Percentiles rank a stretch among this genome's conserved stretches.
phyloP scores from a whole-genome alignment of 2,113 vertebrate genomes.

The Ammodytes dubius region DNA sequence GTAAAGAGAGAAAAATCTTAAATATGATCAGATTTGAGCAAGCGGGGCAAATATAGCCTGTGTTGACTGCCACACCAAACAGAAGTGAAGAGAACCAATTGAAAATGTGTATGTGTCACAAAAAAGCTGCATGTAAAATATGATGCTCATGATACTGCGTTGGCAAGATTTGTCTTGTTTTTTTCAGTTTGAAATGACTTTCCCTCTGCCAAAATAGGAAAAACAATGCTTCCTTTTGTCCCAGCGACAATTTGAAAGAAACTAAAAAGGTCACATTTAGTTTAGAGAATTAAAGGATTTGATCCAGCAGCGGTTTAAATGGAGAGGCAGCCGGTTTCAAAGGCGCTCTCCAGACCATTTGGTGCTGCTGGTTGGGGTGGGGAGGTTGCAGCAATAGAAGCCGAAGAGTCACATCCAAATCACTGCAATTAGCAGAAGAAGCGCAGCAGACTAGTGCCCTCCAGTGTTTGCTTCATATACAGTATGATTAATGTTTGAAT shows the following conservation, averaged over 20 bases:
- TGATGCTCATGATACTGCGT: not conserved
- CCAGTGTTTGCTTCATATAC: slow-evolving; percentile 65
- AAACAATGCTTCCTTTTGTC: slow-evolving; percentile 18
- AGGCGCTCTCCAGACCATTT: slow-evolving; percentile 62
- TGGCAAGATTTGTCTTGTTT: slow-evolving; percentile 27
- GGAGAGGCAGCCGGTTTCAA: slow-evolving; percentile 45
- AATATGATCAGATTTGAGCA: slow-evolving; percentile 65
- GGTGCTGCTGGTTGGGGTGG: slow-evolving; percentile 49
- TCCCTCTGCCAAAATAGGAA: slow-evolving; percentile 21
- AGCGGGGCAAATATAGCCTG: slow-evolving; percentile 49
- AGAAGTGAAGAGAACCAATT: slow-evolving; percentile 53
- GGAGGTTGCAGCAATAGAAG: slow-evolving; percentile 31
- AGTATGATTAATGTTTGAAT: slow-evolving; percentile 26
- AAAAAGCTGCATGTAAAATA: slow-evolving; percentile 14
- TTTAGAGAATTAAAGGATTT: slow-evolving; percentile 50
- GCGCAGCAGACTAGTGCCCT: slow-evolving; percentile 76
- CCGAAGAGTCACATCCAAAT: slow-evolving; percentile 57
- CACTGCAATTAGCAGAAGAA: slow-evolving; percentile 69
- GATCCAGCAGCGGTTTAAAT: slow-evolving; percentile 53
- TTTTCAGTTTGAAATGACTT: slow-evolving; percentile 12
- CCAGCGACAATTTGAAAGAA: slow-evolving; percentile 26
- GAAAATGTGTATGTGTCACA: slow-evolving; percentile 31
- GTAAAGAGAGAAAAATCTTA: slow-evolving; percentile 50
- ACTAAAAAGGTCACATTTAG: slow-evolving; percentile 35
- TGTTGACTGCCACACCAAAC: slow-evolving; percentile 72